Percentiles rank a stretch among this genome's conserved stretches.
Evolutionary conservation across 2,113 vertebrate genomes (phyloP).

Genomic region (Typhlomys cinereus): DNA sequence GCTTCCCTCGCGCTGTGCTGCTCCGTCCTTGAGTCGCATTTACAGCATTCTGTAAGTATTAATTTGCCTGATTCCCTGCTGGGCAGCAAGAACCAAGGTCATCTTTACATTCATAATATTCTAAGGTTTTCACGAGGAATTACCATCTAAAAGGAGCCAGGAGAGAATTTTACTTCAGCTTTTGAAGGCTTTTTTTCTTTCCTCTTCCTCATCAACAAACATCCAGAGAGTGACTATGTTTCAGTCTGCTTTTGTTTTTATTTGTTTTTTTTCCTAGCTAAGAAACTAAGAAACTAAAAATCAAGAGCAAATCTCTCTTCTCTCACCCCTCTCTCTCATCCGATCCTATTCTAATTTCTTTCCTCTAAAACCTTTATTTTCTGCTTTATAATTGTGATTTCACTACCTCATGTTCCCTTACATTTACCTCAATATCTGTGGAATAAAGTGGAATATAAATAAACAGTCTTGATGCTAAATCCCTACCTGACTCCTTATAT

Average conservation of each 20-base stretch:
- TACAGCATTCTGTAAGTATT: conserved; percentile 3
- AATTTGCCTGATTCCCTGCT: conserved; percentile 20
- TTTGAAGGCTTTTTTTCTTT: conserved; percentile 5
- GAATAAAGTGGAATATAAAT: conserved; percentile 45
- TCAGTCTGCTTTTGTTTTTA: neutral
- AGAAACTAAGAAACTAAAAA: neutral
- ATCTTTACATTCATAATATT: neutral
- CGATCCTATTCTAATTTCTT: conserved; percentile 29
- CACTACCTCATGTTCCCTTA: conserved; percentile 25
- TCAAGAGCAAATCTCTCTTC: neutral
- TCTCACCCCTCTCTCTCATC: neutral
- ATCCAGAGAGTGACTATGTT: neutral
- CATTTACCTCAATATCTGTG: conserved; percentile 45
- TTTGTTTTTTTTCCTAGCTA: neutral
- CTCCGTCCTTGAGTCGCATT: conserved; percentile 27
- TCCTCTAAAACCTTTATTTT: conserved; percentile 31
- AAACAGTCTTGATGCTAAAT: conserved; percentile 35
- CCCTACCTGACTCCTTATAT: neutral
- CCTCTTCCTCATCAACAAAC: neutral
- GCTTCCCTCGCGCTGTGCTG: neutral
- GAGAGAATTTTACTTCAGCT: conserved; percentile 8
- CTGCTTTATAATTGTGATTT: neutral
- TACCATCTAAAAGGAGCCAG: conserved; percentile 35
- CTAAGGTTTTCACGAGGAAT: neutral
- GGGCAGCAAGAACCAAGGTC: conserved; percentile 49